Base-by-base conservation (phyloP, 2,888 invertebrate species). In the Lycaena phlaeas region DNA sequence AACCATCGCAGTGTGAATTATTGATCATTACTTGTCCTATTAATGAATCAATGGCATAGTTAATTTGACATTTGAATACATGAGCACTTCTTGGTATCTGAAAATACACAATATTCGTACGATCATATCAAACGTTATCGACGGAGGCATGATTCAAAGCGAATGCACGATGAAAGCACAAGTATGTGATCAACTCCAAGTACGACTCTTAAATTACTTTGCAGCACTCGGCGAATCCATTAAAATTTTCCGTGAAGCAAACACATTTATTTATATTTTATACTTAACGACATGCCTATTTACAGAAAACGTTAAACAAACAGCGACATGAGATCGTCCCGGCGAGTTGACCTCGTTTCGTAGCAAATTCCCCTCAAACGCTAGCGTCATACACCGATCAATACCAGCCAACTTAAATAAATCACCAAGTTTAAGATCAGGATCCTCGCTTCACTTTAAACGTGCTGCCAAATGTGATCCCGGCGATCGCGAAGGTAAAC, bases 391-490 rank as follows among this genome's bases (percentile, higher is more conserved):
- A n/a, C n/a, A n/a, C 51, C 58, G 75, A 78, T 79, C 77, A 65
- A 78, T 79, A 76, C 68, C 51, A 58, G 59, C 53, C 64, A 68
- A 65, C 72, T 71, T 75, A 75, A 79, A 79, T 75, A 75, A 79
- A 79, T 78, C 75, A 76, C 71, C 62, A 67, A 76, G 64, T 71
- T 71, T 62, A 66, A 60, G 59, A 53, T 52, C 31, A 44, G 43
- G 44, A 52, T n/a, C n/a, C n/a, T n/a, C 14, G 37, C 27, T 17
- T 11, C 22, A 15, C 11, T 45, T 42, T 38, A 22, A 41, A 38
- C 45, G 41, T 37, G 34, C 27, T 18, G 27, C 31, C 38, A 28
- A 28, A 36, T 36, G 14, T 31, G 31, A 40, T 43, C 36, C 29
- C 12, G 36, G 9, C 26, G 22, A 68, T 68, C 66, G 64, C 56